Evolutionary conservation across 2,797 vertebrate genomes (phyloP), one percentile per base, ranked within the genome.

Genomic region (Spheniscus humboldti): DNA sequence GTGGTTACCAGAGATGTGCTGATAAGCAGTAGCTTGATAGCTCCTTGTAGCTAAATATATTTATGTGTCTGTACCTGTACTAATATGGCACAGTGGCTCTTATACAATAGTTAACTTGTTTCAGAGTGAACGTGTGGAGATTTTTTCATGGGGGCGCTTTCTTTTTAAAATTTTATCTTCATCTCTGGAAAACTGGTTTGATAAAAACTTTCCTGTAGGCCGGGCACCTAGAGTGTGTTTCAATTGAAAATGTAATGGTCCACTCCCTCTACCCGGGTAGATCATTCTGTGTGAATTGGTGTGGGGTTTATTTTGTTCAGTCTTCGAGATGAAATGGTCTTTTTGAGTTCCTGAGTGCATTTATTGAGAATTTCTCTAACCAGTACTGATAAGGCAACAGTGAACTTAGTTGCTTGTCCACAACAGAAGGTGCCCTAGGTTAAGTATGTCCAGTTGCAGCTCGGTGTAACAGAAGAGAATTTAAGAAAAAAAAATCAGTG

Each of bases 91-190:
- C 95, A 23, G 10, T 64, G 94, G 86, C 91, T 94, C 84, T 90
- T 64, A 33, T 33, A 92, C 96, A 95, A 77, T 78, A 87, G 94
- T 60, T 71, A 74, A 74, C 87, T 83, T 93, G 84, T 92, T 92
- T 88, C 91, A 91, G 81, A 88, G 89, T 91, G 92, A 97, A 96
- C 89, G 91, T 17, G 4, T 71, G 73, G 64, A 80, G 56, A 23
- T 68, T 90, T 92, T 92, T 89, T 89, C 45, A 64, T 43, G 45
- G 15, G 84, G 83, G 87, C 77, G 67, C 64, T 94, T 95, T 89
- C 67, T 87, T 94, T 93, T 89, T 57, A 67, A 87, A 89, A 37
- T 79, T 88, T 92, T 95, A 94, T 96, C 91, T 86, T 91, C 69
- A 68, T 68, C 72, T 86, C 72, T 56, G 64, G 22, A 74, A 81